Evolutionary conservation across 2,888 invertebrate genomes (phyloP), one percentile per base, ranked within the genome.

Genomic region (Drosophila nr. fundita): DNA sequence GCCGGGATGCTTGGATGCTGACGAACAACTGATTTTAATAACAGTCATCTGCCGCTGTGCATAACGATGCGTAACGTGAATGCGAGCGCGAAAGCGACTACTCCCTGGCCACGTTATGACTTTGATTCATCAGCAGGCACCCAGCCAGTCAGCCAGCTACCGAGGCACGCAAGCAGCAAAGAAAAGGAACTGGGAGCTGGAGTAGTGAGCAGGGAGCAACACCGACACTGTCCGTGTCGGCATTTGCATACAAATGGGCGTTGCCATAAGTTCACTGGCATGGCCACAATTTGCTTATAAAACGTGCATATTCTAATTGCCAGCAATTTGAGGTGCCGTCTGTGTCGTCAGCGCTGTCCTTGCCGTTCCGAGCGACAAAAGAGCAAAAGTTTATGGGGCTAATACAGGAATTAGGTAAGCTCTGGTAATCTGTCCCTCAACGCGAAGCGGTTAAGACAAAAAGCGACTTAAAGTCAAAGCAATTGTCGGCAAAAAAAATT

Each of bases 231-330:
- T 77, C 89, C 68, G 82, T 69, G 76, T 54, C 30, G 58, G 62
- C 66, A 89, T 91, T 91, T 92, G 89, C 91, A 91, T 92, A 92
- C 83, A 92, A 91, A 91, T 92, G 92, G 91, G 87, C 89, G 91
- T 84, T 82, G 87, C 79, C 92, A 90, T 87, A 89, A 90, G 91
- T 90, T 85, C 69, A 67, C 72, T 58, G 72, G 81, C 84, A 64
- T 78, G 63, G 64, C 74, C 68, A 60, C 74, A 87, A 90, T 89
- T 89, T 90, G 86, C 84, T 80, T 85, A 68, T 83, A 80, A 87
- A 90, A 84, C 77, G 90, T 75, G 78, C 78, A 82, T 78, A 85
- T 89, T 90, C 90, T 87, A 87, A 87, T 87, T 90, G 86, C 91
- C 77, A 69, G 84, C 74, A 84, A 84, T 82, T 75, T 76, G 68